Evolutionary conservation across 2,888 invertebrate species (phyloP).

Genomic region (Lycocerus yunnanus): DNA sequence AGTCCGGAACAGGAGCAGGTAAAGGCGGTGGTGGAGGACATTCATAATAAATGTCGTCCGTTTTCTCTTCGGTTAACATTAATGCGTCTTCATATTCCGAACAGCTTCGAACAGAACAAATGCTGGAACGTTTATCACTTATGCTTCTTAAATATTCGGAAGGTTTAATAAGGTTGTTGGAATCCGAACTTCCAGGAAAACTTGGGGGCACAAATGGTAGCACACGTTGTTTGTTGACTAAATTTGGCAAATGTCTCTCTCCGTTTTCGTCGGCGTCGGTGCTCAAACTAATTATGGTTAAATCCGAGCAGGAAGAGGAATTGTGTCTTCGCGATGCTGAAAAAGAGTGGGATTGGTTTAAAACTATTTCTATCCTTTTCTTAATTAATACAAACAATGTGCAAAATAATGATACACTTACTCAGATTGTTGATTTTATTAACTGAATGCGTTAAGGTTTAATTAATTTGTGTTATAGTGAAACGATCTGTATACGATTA

Average conservation of each 20-base stretch:
- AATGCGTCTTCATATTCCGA: slow-evolving; percentile 50
- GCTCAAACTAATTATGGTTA: slow-evolving; percentile 57
- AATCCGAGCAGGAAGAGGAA: slow-evolving; percentile 54
- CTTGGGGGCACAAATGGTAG: slow-evolving; percentile 90
- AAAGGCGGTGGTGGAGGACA: slow-evolving; percentile 61
- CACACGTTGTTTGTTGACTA: slow-evolving; percentile 84
- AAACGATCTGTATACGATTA: slow-evolving; percentile 26
- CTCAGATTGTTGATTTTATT: slow-evolving; percentile 13
- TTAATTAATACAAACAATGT: slow-evolving; percentile 1
- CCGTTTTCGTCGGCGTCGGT: slow-evolving; percentile 53
- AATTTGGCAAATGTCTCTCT: slow-evolving; percentile 62
- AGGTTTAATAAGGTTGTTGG: slow-evolving; percentile 87
- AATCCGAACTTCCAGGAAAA: slow-evolving; percentile 72
- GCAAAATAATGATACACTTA: slow-evolving; percentile 7
- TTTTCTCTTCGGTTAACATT: slow-evolving; percentile 30
- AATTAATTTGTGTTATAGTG: slow-evolving; percentile 49
- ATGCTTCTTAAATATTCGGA: slow-evolving; percentile 90
- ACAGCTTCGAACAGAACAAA: slow-evolving; percentile 55
- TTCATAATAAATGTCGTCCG: slow-evolving; percentile 7
- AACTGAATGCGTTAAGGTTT: slow-evolving; percentile 43
- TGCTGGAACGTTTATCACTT: slow-evolving; percentile 60
- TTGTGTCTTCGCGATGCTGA: slow-evolving; percentile 53
- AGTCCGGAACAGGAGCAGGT: slow-evolving; percentile 42
- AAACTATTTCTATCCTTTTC: slow-evolving; percentile 12
- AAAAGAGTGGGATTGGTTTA: slow-evolving; percentile 24